phyloP scores from a whole-genome alignment of 2,888 invertebrate species.

The Tillus elongatus region DNA sequence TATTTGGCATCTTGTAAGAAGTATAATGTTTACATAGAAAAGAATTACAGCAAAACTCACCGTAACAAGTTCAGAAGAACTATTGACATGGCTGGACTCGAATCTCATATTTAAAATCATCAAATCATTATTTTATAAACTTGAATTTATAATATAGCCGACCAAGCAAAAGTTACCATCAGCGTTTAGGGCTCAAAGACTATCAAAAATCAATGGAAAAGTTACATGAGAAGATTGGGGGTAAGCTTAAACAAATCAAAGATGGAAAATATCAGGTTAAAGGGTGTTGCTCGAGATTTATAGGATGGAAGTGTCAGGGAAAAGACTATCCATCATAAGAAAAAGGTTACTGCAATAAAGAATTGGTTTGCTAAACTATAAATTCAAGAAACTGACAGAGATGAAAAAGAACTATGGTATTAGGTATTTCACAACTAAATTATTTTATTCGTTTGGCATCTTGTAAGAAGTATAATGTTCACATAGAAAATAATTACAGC shows the following conservation, averaged over 20 bases:
- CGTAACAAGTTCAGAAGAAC: no score
- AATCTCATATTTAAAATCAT: no score
- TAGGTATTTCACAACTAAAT: constrained; percentile 97
- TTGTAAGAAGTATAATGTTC: constrained; percentile 96
- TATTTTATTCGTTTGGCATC: constrained; percentile 98
- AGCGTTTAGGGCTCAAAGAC: constrained; percentile 95
- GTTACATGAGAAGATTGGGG: constrained; percentile 85
- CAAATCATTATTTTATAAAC: no score
- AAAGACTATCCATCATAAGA: constrained; percentile 71
- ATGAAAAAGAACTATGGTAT: constrained; percentile 99
- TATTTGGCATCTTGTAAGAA: no score
- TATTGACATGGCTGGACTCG: no score
- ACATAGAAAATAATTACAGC: constrained; percentile 98
- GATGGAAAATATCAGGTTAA: constrained; percentile 75
- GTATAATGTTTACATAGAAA: no score
- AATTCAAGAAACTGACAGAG: constrained; percentile 92
- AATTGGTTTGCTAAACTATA: constrained; percentile 91
- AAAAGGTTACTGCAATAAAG: constrained; percentile 68
- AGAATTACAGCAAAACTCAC: no score
- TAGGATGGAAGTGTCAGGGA: constrained; percentile 79
- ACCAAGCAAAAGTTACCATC: constrained; percentile 99
- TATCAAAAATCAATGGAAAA: constrained; percentile 98
- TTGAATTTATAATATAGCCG: constrained; percentile 93
- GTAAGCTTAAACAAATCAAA: constrained; percentile 75
- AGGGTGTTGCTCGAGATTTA: constrained; percentile 69